These are phyloP conservation scores for Cheilosia scutellata DNA, from an alignment of 2,888 invertebrate genomes.

Conservation along the genomic window DNA sequence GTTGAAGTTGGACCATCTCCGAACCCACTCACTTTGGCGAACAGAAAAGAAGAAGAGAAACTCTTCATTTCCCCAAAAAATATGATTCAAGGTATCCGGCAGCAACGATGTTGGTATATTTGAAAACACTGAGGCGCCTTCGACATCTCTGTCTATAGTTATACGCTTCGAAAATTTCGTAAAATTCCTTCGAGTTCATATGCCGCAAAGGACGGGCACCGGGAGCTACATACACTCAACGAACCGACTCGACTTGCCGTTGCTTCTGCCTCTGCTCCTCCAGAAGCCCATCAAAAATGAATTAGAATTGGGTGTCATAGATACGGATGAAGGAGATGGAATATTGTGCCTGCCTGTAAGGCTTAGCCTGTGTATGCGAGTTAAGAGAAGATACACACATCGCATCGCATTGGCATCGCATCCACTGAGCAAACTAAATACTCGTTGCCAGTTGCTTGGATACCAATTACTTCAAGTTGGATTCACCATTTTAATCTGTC, in stretches of 20 bases:
- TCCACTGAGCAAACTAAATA: slow-evolving; percentile 9
- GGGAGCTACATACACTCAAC: neutral
- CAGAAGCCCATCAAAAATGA: slow-evolving; percentile 48
- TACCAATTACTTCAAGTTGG: slow-evolving; percentile 62
- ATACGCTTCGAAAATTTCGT: slow-evolving; percentile 33
- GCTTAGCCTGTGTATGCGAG: neutral
- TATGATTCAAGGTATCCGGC: neutral
- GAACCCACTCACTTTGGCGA: neutral
- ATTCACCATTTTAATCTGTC: slow-evolving; percentile 52
- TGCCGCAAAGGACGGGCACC: neutral
- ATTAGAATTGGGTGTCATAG: slow-evolving; percentile 53
- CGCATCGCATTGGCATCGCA: neutral
- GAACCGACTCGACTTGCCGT: neutral
- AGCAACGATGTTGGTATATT: neutral
- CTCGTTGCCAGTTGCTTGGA: slow-evolving; percentile 52
- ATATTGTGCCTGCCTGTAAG: neutral
- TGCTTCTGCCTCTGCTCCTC: neutral
- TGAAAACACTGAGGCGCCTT: neutral
- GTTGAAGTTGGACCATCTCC: slow-evolving; percentile 10
- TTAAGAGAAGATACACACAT: neutral
- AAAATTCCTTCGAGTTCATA: slow-evolving; percentile 47
- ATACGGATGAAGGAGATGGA: slow-evolving; percentile 24
- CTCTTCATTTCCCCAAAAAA: slow-evolving; percentile 13
- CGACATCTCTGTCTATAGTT: slow-evolving; percentile 8
- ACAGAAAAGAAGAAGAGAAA: neutral